These are phyloP conservation scores for Eleginops maclovinus DNA, from an alignment of 2,113 vertebrate genomes.

Conservation along the genomic window DNA sequence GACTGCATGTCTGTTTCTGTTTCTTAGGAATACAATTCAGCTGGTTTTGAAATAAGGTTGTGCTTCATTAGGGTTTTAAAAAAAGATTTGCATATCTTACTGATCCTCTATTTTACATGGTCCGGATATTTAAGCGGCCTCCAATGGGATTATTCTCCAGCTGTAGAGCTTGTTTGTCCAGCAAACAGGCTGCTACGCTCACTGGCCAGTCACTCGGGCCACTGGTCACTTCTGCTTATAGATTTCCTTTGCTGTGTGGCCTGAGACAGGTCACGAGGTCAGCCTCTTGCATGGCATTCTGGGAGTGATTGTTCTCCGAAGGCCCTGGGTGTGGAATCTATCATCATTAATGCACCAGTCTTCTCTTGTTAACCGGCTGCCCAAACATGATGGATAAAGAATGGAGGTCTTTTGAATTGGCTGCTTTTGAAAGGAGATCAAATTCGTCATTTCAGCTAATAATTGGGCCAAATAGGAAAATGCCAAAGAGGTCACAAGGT, in stretches of 20 bases:
- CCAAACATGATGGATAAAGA: slow-evolving; percentile 89
- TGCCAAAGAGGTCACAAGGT: slow-evolving; percentile 86
- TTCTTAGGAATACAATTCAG: slow-evolving; percentile 68
- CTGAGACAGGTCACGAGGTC: slow-evolving; percentile 94
- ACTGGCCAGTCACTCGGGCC: slow-evolving; percentile 60
- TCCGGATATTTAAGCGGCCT: slow-evolving; percentile 71
- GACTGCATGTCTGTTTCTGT: slow-evolving; percentile 59
- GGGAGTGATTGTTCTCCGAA: slow-evolving; percentile 93
- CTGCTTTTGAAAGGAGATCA: slow-evolving; percentile 91
- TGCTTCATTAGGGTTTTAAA: slow-evolving; percentile 75
- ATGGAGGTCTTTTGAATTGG: slow-evolving; percentile 86
- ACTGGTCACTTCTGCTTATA: slow-evolving; percentile 87
- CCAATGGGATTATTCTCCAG: slow-evolving; percentile 76
- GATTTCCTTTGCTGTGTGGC: slow-evolving; percentile 93
- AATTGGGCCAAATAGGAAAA: slow-evolving; percentile 90
- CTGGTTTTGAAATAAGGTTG: slow-evolving; percentile 77
- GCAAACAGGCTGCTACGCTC: slow-evolving; percentile 80
- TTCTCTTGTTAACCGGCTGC: slow-evolving; percentile 87
- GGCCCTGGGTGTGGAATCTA: slow-evolving; percentile 91
- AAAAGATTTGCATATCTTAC: slow-evolving; percentile 82
- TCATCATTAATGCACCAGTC: slow-evolving; percentile 97
- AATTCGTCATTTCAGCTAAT: slow-evolving; percentile 95
- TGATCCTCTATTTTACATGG: slow-evolving; percentile 60
- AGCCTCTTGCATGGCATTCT: slow-evolving; percentile 89
- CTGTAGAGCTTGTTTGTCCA: slow-evolving; percentile 81